Evolutionary conservation across 2,888 invertebrate species (phyloP), one percentile per base, ranked within the genome.

Genomic region (Micropterix aruncella): DNA sequence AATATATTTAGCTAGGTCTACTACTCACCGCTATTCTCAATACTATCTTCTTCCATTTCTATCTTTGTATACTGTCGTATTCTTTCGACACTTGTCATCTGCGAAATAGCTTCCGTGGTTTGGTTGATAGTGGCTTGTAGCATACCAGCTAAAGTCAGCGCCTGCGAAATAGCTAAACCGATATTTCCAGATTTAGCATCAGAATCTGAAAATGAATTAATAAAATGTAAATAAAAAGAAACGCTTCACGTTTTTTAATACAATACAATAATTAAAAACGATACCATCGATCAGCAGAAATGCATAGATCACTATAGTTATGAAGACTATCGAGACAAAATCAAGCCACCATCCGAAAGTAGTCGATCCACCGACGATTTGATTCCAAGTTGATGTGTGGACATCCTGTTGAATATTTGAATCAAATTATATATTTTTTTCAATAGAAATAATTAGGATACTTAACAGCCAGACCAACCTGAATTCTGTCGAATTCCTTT

Each of bases 321-420:
- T 67, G 57, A 88, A 88, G 12, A 77, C 49, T 18, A 79, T 77
- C 51, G 82, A 83, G 44, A 87, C 69, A 54, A 80, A 73, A 58
- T 92, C 91, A 42, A 90, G 66, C 68, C 83, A 79, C 44, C 89
- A 72, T 2, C 88, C 89, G 46, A 92, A 78, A 51, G 86, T 83
- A 2, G 78, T 71, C 17, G 78, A 75, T 3, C 80, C 74, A 1
- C 77, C 70, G 41, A 86, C 58, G 55, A 79, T 80, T 48, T 83
- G 71, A 60, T 74, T 82, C 80, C 82, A 86, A 0, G 84, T 74
- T 1, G 84, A 78, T 0, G 81, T 78, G 59, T 88, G 84, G 14
- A 76, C 66, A 53, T 88, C 80, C 73, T 83, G 49, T 18, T 51
- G 27, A 27, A n/a, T n/a, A n/a, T n/a, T n/a, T n/a, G n/a, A n/a